phyloP scores from a whole-genome alignment of 2,888 invertebrate genomes.

The Xanthostigma xanthostigma region DNA sequence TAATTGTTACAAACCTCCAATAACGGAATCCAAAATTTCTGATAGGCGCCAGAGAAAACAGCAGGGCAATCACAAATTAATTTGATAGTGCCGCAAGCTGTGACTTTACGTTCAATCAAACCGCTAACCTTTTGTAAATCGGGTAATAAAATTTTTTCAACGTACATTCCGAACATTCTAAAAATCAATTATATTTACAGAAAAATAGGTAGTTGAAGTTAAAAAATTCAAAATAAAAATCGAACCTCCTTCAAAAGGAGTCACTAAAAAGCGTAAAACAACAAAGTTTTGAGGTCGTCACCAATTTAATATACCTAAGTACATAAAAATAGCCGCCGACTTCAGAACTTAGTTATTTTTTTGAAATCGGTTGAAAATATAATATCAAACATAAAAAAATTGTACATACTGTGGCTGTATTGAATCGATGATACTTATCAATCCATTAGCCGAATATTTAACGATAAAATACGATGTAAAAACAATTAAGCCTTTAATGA shows the following conservation, averaged over 20 bases:
- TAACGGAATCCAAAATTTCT: slow-evolving; percentile 41
- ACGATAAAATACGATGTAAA: slow-evolving; percentile 81
- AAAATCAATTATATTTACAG: slow-evolving; percentile 10
- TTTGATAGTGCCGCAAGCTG: slow-evolving; percentile 78
- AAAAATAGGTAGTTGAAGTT: too few relatives aligned
- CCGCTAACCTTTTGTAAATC: slow-evolving; percentile 82
- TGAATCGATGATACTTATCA: slow-evolving; percentile 67
- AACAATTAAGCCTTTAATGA: slow-evolving; percentile 75
- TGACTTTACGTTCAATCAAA: slow-evolving; percentile 71
- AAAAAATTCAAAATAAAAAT: too few relatives aligned
- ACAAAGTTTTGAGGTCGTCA: too few relatives aligned
- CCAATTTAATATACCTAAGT: too few relatives aligned
- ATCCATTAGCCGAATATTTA: slow-evolving; percentile 57
- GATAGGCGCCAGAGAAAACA: slow-evolving; percentile 52
- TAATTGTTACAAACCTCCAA: slow-evolving; percentile 31
- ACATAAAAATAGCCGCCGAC: too few relatives aligned
- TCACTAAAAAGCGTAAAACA: too few relatives aligned
- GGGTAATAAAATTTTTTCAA: slow-evolving; percentile 73
- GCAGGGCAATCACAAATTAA: slow-evolving; percentile 63
- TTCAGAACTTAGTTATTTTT: too few relatives aligned
- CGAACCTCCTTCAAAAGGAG: too few relatives aligned
- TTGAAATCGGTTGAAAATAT: too few relatives aligned
- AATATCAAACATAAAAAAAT: slow-evolving; percentile 1
- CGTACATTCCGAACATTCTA: slow-evolving; percentile 91
- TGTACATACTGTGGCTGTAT: slow-evolving; percentile 66